A percentile compares a stretch with the other conserved stretches of the same genome.
Evolutionary conservation across 2,113 vertebrate species (phyloP).

Genomic region (Nasalis larvatus): DNA sequence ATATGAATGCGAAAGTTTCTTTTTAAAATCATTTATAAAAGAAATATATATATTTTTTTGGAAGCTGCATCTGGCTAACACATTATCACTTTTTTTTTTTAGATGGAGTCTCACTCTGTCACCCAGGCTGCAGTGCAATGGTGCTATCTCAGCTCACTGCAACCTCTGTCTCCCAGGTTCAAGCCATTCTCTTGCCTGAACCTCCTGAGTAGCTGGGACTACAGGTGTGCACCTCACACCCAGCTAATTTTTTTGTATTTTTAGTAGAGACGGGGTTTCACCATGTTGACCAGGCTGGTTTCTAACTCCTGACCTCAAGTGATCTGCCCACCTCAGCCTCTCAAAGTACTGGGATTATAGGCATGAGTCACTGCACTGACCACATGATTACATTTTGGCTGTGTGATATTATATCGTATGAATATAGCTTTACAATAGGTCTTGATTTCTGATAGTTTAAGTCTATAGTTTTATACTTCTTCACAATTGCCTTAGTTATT

Average conservation of each 20-base stretch:
- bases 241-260: neutral
- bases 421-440: neutral
- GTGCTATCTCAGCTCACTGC: neutral
- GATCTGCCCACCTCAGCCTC: neutral
- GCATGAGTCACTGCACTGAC: neutral
- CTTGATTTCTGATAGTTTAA: slow-evolving; percentile 3
- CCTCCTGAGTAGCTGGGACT: neutral
- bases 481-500: neutral
- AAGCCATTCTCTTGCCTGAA: neutral
- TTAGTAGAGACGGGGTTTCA: neutral
- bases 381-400: neutral
- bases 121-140: neutral
- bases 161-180: neutral
- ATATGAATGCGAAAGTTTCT: neutral
- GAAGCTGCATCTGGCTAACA: neutral
- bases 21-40: neutral
- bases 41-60: neutral
- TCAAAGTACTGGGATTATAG: neutral
- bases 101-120: neutral
- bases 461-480: neutral
- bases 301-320: neutral
- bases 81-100: neutral
- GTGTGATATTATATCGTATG: neutral
- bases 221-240: neutral
- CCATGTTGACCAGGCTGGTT: neutral